Base-by-base conservation (phyloP, 37 sponge, comb jelly and placozoan genomes). In the Halisarca cf. caerulea region DNA sequence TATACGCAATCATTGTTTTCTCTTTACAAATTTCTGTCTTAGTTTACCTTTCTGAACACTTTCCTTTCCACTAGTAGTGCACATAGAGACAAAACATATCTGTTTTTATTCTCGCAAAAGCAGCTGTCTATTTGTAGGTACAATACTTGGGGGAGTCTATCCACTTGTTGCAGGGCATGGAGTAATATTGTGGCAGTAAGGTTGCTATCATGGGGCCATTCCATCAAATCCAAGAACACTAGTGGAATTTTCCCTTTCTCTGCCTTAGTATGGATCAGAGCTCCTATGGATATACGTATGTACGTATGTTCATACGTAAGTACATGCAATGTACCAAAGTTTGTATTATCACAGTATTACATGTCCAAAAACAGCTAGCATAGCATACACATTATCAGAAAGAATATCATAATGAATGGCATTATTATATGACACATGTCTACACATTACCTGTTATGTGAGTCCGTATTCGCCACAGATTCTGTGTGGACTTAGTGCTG, bases 121-220 rank as follows among this genome's bases (percentile, higher is more conserved):
- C 86, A 86, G 58, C 79, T 86, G 86, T 86, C 86, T 5, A 86
- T 2, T 27, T 86, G 86, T n/a, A n/a, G n/a, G n/a, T 28, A 35
- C 11, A 84, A 28, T 6, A 23, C 68, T 66, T 20, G 68, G 8
- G 24, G 68, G 24, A 25, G 68, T 66, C 8, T 20, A 27, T n/a
- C 25, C 24, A 24, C 68, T 66, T 25, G 25, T 66, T 66, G 78
- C n/a, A 41, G 0, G 41, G 74, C 9, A 84, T 86, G 21, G 5
- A 71, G 40, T 8, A 71, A 37, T 9, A 87, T 66, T 59, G 70
- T 87, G 33, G 68, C 72, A 28, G 89, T 89, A 17, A 89, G 77
- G 43, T 89, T 89, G 9, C 61, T 34, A 70, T 89, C 89, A 81
- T 89, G 89, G 2, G 89, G 85, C 61, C 54, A 85, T 30, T 85